These are phyloP conservation scores for Brassicogethes aeneus DNA, from an alignment of 2,888 invertebrate species.

Conservation along the genomic window DNA sequence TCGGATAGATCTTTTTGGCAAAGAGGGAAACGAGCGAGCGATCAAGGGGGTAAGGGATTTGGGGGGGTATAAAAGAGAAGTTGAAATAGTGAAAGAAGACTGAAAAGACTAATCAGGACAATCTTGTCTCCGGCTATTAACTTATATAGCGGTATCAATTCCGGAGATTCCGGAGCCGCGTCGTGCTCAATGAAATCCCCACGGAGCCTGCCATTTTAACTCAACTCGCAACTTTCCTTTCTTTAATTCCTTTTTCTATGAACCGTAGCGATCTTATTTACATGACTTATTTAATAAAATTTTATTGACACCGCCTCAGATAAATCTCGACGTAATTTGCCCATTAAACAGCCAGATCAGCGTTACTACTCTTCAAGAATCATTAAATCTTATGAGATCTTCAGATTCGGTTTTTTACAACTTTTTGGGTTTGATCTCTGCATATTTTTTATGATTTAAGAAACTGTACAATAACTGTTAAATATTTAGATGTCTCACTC, in stretches of 20 bases:
- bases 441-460: no score
- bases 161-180: slow-evolving; percentile 25
- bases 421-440: no score
- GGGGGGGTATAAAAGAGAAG: background rate
- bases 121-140: slow-evolving; percentile 42
- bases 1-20: no score
- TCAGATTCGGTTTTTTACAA: no score
- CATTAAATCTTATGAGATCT: no score
- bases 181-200: slow-evolving; percentile 25
- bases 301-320: slow-evolving; percentile 19
- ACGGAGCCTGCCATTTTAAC: slow-evolving; percentile 26
- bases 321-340: slow-evolving; percentile 11
- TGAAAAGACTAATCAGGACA: slow-evolving; percentile 38
- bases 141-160: slow-evolving; percentile 43
- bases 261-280: slow-evolving; percentile 27
- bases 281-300: slow-evolving; percentile 31
- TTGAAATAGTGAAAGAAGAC: slow-evolving; percentile 11
- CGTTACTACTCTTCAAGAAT: no score
- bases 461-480: no score
- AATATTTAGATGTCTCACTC: no score
- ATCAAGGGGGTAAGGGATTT: background rate
- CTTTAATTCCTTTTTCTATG: slow-evolving; percentile 31
- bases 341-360: no score
- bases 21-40: no score
- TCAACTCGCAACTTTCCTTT: slow-evolving; percentile 27